Base-by-base conservation (phyloP, 2,113 vertebrate genomes). In the Myocastor coypus region DNA sequence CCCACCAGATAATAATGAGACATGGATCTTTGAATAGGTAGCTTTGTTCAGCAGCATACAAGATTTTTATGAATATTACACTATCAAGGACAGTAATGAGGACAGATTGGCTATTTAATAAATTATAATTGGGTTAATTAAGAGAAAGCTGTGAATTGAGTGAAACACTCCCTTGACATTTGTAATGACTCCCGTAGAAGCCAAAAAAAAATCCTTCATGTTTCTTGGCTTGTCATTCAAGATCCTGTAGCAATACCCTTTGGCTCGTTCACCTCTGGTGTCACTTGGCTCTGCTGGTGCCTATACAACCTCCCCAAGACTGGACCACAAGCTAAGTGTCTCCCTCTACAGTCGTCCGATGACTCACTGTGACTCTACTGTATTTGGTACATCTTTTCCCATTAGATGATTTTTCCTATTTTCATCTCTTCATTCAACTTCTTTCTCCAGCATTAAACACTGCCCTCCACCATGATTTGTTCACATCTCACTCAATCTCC, bases 71-170 rank as follows among this genome's bases (percentile, higher is more conserved):
- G 69, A 89, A 95, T 91, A 89, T 75, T 61, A 91, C 91, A 73
- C 28, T 91, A 75, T 95, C 42, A 84, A 75, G 64, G 46, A 77
- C 3, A 95, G 28, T 78, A 96, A 94, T 77, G 24, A 80, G 37
- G 68, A 86, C 66, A 94, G 83, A 95, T 75, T 89, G 61, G 26
- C 52, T 86, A 80, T 88, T 94, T 93, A 96, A 94, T 93, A 95
- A 92, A 91, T 93, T 88, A 83, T 91, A 83, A 89, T 46, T 69
- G 26, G 3, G 50, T 92, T 94, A 97, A 96, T 92, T 95, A 87
- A 97, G 92, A 24, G 73, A 66, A 94, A 87, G 61, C 42, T 87
- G 1, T 95, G 42, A 89, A 83, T 86, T n/a, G 82, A 96, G 28
- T 68, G 89, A 95, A 80, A 50, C 14, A 80, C 30, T 95, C 73